Evolutionary conservation across 2,888 invertebrate genomes (phyloP).

Genomic region (Adineta ricciae): DNA sequence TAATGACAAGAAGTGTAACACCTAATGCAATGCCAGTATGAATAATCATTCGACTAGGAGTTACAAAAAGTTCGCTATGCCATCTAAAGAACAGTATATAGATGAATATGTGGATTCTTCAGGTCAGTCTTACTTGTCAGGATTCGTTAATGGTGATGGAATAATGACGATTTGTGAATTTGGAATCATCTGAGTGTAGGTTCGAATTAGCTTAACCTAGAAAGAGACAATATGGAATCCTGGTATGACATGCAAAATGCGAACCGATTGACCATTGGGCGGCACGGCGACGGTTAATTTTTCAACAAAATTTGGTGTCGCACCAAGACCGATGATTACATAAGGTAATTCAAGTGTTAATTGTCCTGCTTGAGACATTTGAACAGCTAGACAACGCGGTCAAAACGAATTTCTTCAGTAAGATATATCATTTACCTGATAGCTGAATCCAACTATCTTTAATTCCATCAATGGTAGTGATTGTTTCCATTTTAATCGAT

Average conservation of each 20-base stretch:
- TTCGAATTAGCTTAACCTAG: constrained; percentile 50
- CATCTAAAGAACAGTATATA: constrained; percentile 17
- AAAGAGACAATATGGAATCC: constrained; percentile 21
- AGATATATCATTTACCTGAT: too few relatives aligned
- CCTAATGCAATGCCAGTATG: constrained; percentile 31
- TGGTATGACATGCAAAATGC: too few relatives aligned
- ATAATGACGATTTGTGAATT: constrained; percentile 94
- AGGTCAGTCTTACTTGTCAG: constrained; percentile 47
- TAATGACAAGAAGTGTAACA: constrained; percentile 23
- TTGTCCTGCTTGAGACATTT: constrained; percentile 80
- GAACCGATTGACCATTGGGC: not conserved
- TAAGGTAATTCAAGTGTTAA: constrained; percentile 86
- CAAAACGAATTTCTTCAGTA: too few relatives aligned
- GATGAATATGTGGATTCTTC: not conserved
- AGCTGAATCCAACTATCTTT: not conserved
- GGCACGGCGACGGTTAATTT: constrained; percentile 23
- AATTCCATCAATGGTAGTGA: constrained; percentile 41
- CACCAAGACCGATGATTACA: constrained; percentile 87
- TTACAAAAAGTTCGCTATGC: constrained; percentile 31
- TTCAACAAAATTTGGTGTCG: constrained; percentile 93
- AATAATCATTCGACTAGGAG: constrained; percentile 31
- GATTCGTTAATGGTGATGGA: constrained; percentile 65
- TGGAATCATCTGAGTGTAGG: constrained; percentile 84
- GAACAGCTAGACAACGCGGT: constrained; percentile 63
- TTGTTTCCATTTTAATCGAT: constrained; percentile 71